These are phyloP conservation scores for Apogon hyalosoma DNA, from an alignment of 2,797 vertebrate genomes.

Conservation along the genomic window DNA sequence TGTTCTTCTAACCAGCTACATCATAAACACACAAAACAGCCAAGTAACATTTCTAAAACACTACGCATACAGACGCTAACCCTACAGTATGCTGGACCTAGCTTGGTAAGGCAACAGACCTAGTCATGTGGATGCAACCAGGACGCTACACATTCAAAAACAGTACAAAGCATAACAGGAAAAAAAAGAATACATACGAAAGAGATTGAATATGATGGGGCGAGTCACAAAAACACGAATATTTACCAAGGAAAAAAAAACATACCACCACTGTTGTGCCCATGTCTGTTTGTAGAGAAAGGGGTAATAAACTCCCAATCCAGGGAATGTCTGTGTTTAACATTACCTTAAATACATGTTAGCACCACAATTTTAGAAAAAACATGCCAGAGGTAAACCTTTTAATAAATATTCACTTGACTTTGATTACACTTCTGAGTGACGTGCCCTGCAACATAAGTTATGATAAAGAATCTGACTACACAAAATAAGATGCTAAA, in stretches of 20 bases:
- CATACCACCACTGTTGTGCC: slow-evolving; percentile 14
- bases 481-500: slow-evolving; percentile 5
- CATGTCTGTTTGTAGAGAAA: slow-evolving; percentile 22
- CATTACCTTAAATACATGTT: slow-evolving; percentile 33
- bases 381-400: slow-evolving; percentile 8
- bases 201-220: slow-evolving; percentile 18
- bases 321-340: slow-evolving; percentile 44
- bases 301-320: not conserved
- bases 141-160: slow-evolving; percentile 48
- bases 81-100: slow-evolving; percentile 56
- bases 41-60: slow-evolving; percentile 69
- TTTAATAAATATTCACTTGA: not conserved
- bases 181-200: slow-evolving; percentile 48
- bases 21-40: slow-evolving; percentile 64
- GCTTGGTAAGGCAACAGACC: slow-evolving; percentile 54
- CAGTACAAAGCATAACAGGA: slow-evolving; percentile 50
- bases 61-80: slow-evolving; percentile 56
- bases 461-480: not conserved
- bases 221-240: slow-evolving; percentile 26
- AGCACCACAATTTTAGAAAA: slow-evolving; percentile 4
- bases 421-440: slow-evolving; percentile 8
- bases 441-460: slow-evolving; percentile 1
- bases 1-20: slow-evolving; percentile 66
- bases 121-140: slow-evolving; percentile 24
- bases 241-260: slow-evolving; percentile 4